Evolutionary conservation across 1,140 invertebrate genomes (phyloP), one percentile per base, ranked within the genome.

Genomic region (Pseudomyrmex flavicornis): DNA sequence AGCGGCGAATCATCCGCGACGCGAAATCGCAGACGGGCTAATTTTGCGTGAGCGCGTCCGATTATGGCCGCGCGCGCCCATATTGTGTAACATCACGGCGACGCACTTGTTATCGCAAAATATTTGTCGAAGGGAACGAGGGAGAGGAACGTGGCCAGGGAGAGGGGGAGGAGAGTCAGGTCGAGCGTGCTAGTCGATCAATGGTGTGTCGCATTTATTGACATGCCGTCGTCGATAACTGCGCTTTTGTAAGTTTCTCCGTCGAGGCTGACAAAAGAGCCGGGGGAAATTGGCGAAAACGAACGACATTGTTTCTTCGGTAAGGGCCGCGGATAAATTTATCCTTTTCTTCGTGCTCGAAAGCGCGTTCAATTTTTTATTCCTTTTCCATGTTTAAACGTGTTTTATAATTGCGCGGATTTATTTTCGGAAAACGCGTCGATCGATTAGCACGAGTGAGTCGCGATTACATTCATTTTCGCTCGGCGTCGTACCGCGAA

Each of bases 1-100:
- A 80, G 54, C 54, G 76, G 54, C 66, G 76, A 72, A 69, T 80
- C 76, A 80, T 59, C 62, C 75, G 75, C 62, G 62, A 76, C 74
- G 35, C 35, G 61, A 26, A 76, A 76, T 77, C 76, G 76, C 56
- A 74, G 74, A 65, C 61, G 61, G 74, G 76, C 35, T 50, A 58
- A 80, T 80, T 61, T 80, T 48, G 65, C 65, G 65, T 48, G n/a
- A 35, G 20, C 20, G 65, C 44, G 65, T 59, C 20, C 44, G 54
- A 80, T 80, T 77, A 68, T 50, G 50, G 35, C 35, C 35, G 35
- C 12, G 35, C 50, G n/a, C 68, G 66, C 20, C 17, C 17, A 20
- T 61, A 59, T 70, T 70, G 65, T 59, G 15, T 35, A n/a, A 20
- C 22, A 22, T 7, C 66, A 44, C 61, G 63, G 63, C 50, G 62